Evolutionary conservation across 1,140 invertebrate species (phyloP), one percentile per base, ranked within the genome.

Genomic region (Pseudomyrmex cubaensis): DNA sequence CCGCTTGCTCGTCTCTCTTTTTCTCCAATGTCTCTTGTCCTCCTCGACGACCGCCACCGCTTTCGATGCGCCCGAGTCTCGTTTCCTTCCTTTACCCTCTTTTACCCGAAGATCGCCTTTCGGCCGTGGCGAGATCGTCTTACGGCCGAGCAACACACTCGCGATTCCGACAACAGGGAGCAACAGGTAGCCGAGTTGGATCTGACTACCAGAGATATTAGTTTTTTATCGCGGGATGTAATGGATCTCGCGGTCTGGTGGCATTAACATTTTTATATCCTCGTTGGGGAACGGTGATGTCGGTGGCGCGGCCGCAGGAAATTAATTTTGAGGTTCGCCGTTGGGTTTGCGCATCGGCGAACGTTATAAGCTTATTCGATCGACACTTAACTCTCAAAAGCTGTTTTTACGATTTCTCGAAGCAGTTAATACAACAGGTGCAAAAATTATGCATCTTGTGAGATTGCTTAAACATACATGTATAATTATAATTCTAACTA

Each of bases 231-330:
- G 44, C n/a, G 20, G 17, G 12, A 80, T 44, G 66, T 80, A 80
- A 80, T 80, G 76, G 76, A 80, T 72, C 76, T 80, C 66, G 76
- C 76, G 66, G 72, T 80, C 76, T 80, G 76, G 66, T 80, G 57
- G 66, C 66, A 72, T 80, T 80, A 80, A 80, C 66, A 72, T 80
- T 80, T 80, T 80, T 80, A 80, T 80, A 80, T 46, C 15, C 66
- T 80, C 56, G 66, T 80, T 61, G 46, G 44, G 70, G 44, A 80
- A 59, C 52, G 44, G 22, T 54, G 54, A 80, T 70, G 69, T 12
- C 20, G 52, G 59, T 46, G 46, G 22, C 63, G 52, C 44, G 20
- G 20, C 7, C 44, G 76, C 46, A 35, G 76, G 54, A 80, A 80
- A 80, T 72, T 80, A 59, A 80, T 80, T 72, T 80, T 54, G 66